Percentiles rank a stretch among this genome's conserved stretches.
These are phyloP conservation scores for Aleiodes leptofemur DNA, from an alignment of 2,888 invertebrate species.

Conservation along the genomic window DNA sequence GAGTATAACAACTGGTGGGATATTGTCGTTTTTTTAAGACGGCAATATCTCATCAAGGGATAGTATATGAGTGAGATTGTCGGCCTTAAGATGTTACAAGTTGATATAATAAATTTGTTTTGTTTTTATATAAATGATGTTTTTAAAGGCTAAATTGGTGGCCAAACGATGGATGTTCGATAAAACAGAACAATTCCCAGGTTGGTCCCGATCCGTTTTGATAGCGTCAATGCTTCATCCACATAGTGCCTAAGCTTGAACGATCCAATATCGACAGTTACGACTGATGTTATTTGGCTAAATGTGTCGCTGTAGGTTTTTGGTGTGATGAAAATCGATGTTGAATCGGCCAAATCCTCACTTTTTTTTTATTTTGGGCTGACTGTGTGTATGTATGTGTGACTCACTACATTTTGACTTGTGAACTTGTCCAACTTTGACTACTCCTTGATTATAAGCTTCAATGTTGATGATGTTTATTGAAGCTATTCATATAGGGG, in stretches of 20 bases:
- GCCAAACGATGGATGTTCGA: slow-evolving; percentile 60
- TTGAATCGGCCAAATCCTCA: slow-evolving; percentile 35
- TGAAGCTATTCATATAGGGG: slow-evolving; percentile 62
- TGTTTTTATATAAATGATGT: slow-evolving; percentile 57
- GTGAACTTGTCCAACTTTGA: slow-evolving; percentile 58
- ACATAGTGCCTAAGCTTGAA: slow-evolving; percentile 51
- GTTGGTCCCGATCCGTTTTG: slow-evolving; percentile 59
- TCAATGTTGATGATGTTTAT: slow-evolving; percentile 59
- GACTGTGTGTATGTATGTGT: slow-evolving; percentile 15
- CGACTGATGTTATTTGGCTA: slow-evolving; percentile 44
- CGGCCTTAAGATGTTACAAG: slow-evolving; percentile 50
- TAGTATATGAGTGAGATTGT: slow-evolving; percentile 61
- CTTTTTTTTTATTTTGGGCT: slow-evolving; percentile 37
- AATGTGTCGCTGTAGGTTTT: slow-evolving; percentile 34
- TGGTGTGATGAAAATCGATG: slow-evolving; percentile 35
- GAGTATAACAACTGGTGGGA: slow-evolving; percentile 73
- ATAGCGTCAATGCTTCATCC: slow-evolving; percentile 68
- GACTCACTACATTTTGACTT: slow-evolving; percentile 61
- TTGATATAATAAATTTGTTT: slow-evolving; percentile 47
- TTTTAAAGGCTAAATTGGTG: slow-evolving; percentile 55
- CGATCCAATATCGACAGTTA: slow-evolving; percentile 41
- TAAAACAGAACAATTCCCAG: slow-evolving; percentile 70
- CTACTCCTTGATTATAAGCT: slow-evolving; percentile 59
- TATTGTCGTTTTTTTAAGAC: slow-evolving; percentile 48
- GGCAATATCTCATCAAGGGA: slow-evolving; percentile 54